Evolutionary conservation across 1,140 invertebrate genomes (phyloP), one percentile per base, ranked within the genome.

Genomic region (Macrobrachium nipponense): DNA sequence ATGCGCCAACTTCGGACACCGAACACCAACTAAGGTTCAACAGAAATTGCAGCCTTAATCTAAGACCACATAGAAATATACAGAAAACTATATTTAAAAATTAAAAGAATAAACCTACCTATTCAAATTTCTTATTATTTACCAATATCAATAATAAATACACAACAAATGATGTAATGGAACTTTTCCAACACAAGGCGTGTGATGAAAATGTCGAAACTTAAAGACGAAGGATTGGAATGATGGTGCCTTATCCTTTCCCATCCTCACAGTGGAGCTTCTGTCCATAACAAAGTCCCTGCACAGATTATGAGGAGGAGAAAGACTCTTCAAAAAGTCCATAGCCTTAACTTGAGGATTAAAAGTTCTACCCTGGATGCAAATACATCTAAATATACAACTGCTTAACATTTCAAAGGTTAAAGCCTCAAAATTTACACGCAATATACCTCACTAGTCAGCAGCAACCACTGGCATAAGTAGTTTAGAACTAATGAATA

Each of bases 101-200:
- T 51, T 51, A 82, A 75, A 75, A 61, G 44, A 82, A 82, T 75
- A 73, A 82, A 44, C 80, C 80, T 82, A 82, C 80, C 80, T 82
- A 82, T 82, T 72, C 73, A 82, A 82, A 82, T 75, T 82, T 82
- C 80, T 82, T 82, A 82, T 82, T 70, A 82, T 44, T 58, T 82
- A 82, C 80, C 80, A 82, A 82, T 82, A 82, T 82, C 80, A 82
- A 72, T 78, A 78, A 78, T 82, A 82, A 82, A 82, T 82, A 82
- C 80, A 82, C 70, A 82, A 82, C 80, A 82, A 82, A 82, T 82
- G 80, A 82, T 82, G 80, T 70, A 82, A 82, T 82, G 80, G 59
- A 72, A 59, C 68, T 72, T 82, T 82, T 82, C 68, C 44, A 81
- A 82, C 66, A 82, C 66, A 70, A 82, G 61, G 60, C 43, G 68